phyloP scores from a whole-genome alignment of 2,888 invertebrate genomes.

The Amblyteles armatorius region DNA sequence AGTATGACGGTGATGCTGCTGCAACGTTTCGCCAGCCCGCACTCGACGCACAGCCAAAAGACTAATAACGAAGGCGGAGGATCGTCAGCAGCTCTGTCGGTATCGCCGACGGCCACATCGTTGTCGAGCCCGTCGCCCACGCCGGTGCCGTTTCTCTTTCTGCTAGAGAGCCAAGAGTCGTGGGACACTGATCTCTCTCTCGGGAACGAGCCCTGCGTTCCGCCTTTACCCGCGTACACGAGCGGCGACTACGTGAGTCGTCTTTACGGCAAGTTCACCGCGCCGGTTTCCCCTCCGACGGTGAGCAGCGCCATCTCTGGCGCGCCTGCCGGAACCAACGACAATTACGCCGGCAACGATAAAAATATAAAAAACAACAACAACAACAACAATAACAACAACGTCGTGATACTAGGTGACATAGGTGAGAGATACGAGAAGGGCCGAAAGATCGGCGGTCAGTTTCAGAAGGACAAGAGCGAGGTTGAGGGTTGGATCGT shows the following conservation, averaged over 20 bases:
- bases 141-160: conserved; percentile 79
- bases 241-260: conserved; percentile 50
- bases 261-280: conserved; percentile 43
- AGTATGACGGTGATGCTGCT: conserved; percentile 85
- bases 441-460: conserved; percentile 33
- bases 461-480: conserved; percentile 49
- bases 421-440: conserved; percentile 58
- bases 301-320: conserved; percentile 43
- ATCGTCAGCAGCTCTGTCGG: conserved; percentile 44
- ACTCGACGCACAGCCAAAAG: conserved; percentile 83
- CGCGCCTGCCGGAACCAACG: conserved; percentile 38
- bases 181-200: conserved; percentile 59
- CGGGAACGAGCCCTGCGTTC: conserved; percentile 44
- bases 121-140: conserved; percentile 64
- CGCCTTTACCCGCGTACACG: conserved; percentile 29
- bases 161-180: conserved; percentile 78
- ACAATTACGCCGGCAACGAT: conserved; percentile 59
- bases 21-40: conserved; percentile 84
- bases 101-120: conserved; percentile 58
- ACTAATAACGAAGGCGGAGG: conserved; percentile 74
- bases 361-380: conserved; percentile 69
- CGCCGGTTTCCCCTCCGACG: conserved; percentile 45
- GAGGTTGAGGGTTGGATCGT: conserved; percentile 63
- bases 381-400: conserved; percentile 67
- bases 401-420: conserved; percentile 58